These are phyloP conservation scores for zebrafish (Danio rerio) DNA, from an alignment of 2,113 vertebrate genomes.

Conservation along the genomic window GRCz12tu NC_133190.1:42232001-42232500, in stretches of 20 bases:
- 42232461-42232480: slow-evolving; percentile 61
- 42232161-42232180: too few species aligned
- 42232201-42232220: neutral
- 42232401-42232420: slow-evolving; percentile 44
- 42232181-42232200: neutral
- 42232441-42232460: slow-evolving; percentile 56
- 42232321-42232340: slow-evolving; percentile 69
- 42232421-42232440: slow-evolving; percentile 61
- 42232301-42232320: slow-evolving; percentile 59
- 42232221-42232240: slow-evolving; percentile 48
- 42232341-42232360: slow-evolving; percentile 72
- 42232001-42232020: too few species aligned
- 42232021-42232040: neutral
- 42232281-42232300: slow-evolving; percentile 36
- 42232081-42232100: too few species aligned
- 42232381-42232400: slow-evolving; percentile 30
- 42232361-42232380: slow-evolving; percentile 63
- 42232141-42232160: too few species aligned
- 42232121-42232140: too few species aligned
- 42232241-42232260: slow-evolving; percentile 47
- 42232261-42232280: slow-evolving; percentile 65
- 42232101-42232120: too few species aligned
- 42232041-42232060: neutral
- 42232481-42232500: slow-evolving; percentile 49
- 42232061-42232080: neutral